Conservation (phyloP, 53 echinoderm and acorn worm species). For the Temnopleurus reevesii region DNA sequence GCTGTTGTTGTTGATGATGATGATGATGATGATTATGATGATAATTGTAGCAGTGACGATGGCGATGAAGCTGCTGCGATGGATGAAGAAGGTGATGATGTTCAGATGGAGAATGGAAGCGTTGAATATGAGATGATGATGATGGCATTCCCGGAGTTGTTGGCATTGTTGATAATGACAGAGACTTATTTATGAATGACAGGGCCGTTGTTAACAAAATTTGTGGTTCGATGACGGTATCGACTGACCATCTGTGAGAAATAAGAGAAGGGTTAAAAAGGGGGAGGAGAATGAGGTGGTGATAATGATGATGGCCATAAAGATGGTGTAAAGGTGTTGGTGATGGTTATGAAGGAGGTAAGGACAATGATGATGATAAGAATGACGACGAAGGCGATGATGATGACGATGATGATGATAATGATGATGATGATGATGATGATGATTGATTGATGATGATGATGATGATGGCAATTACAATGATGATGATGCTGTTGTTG, state of each 20-base stretch:
- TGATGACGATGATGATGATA: neutral
- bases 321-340: neutral
- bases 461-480: neutral
- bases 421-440: neutral
- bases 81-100: neutral
- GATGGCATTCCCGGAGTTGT: too few relatives aligned
- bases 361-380: neutral
- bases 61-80: neutral
- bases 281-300: too few relatives aligned
- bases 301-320: neutral
- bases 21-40: neutral
- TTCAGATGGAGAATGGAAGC: neutral
- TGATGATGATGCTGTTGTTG: neutral
- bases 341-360: neutral
- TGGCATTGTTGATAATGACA: neutral
- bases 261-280: too few relatives aligned
- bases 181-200: neutral
- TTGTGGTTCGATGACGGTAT: too few relatives aligned
- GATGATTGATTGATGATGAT: neutral
- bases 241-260: too few relatives aligned
- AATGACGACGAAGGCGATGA: neutral
- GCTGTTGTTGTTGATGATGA: neutral
- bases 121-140: neutral
- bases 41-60: neutral
- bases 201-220: too few relatives aligned